phyloP scores from a whole-genome alignment of 2,888 invertebrate genomes.

The Abrostola triplasia region DNA sequence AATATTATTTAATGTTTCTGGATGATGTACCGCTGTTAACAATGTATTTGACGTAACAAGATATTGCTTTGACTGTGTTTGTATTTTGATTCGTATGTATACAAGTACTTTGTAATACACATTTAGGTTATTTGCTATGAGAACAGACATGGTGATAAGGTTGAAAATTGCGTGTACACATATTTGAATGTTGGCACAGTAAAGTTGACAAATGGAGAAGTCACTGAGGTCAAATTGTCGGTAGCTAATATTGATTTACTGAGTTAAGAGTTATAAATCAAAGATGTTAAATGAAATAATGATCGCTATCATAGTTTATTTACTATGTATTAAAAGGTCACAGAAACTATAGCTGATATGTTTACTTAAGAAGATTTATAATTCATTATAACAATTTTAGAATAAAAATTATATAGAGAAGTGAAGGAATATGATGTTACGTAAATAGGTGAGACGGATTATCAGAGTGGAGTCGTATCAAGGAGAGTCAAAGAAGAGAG shows the following conservation, averaged over 20 bases:
- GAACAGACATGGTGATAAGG: conserved; percentile 2
- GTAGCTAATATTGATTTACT: conserved; percentile 63
- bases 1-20: neutral
- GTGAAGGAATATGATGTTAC: no score
- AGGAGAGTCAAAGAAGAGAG: no score
- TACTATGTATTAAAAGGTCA: no score
- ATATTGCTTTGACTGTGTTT: neutral
- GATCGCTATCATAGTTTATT: no score
- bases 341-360: no score
- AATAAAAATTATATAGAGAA: no score
- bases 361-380: no score
- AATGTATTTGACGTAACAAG: neutral
- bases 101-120: neutral
- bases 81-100: neutral
- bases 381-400: no score
- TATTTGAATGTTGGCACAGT: conserved; percentile 61
- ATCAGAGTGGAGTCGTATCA: no score
- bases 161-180: conserved; percentile 15
- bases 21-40: neutral
- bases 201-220: conserved; percentile 62
- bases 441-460: no score
- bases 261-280: conserved; percentile 26
- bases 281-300: neutral
- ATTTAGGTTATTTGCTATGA: neutral
- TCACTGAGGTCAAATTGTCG: conserved; percentile 59